Percentiles rank a stretch among this genome's conserved stretches.
phyloP scores from a whole-genome alignment of 2,113 vertebrate genomes.

The Arenaria interpres region DNA sequence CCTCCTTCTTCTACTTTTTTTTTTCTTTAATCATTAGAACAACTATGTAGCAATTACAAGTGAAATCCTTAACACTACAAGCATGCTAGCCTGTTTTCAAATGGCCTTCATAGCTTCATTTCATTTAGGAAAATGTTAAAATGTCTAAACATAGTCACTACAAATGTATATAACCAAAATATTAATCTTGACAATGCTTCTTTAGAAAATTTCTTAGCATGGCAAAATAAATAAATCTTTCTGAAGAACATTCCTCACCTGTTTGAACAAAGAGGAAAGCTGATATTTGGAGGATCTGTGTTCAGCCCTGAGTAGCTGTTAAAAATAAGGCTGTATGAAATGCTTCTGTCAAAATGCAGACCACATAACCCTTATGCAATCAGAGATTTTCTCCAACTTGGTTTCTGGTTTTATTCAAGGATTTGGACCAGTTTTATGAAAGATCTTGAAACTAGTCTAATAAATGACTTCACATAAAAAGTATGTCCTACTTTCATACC shows the following conservation, averaged over 20 bases:
- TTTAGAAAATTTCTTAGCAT: not conserved
- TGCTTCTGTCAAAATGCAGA: not conserved
- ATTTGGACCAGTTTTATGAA: not conserved
- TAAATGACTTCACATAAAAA: not conserved
- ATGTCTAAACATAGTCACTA: not conserved
- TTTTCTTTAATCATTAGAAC: not conserved
- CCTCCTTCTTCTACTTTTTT: not conserved
- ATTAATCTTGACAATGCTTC: not conserved
- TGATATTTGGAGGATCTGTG: conserved; percentile 17
- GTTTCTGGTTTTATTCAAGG: not conserved
- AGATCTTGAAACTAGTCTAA: not conserved
- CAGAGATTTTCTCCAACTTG: not conserved
- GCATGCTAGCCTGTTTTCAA: not conserved
- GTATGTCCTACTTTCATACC: not conserved
- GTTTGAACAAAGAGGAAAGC: conserved; percentile 21
- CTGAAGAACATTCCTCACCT: not conserved
- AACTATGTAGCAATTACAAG: not conserved
- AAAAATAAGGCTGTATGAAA: not conserved
- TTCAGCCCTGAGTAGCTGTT: not conserved
- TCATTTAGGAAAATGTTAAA: not conserved
- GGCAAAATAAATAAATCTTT: not conserved
- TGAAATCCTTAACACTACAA: not conserved
- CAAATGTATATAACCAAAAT: not conserved
- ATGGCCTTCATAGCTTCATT: not conserved
- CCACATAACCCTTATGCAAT: not conserved